phyloP scores from a whole-genome alignment of 2,797 vertebrate species.

The Agapornis canus region DNA sequence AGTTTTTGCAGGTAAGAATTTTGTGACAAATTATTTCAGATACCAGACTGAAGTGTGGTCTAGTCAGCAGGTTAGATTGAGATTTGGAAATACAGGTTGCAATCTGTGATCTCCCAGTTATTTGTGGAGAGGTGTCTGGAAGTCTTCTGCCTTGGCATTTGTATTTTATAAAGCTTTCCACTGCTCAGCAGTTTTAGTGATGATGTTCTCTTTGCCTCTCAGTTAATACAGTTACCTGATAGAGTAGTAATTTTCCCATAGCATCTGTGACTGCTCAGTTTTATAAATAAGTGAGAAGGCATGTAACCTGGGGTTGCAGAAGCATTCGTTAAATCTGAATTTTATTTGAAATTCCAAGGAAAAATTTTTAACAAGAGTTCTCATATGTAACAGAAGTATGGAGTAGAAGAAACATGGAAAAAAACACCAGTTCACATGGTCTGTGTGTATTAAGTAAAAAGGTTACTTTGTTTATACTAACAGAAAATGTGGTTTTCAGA shows the following conservation, averaged over 20 bases:
- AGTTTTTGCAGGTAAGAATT: conserved; percentile 93
- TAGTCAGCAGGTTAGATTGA: background rate
- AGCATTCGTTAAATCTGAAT: background rate
- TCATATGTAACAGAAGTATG: background rate
- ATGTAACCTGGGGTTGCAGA: background rate
- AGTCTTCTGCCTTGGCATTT: background rate
- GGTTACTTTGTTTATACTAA: background rate
- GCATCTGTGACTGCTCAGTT: background rate
- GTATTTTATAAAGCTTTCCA: background rate
- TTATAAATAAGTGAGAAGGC: background rate
- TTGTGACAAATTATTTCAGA: background rate
- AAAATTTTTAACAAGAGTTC: background rate
- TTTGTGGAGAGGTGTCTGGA: background rate
- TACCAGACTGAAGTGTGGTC: background rate
- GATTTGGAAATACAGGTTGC: background rate
- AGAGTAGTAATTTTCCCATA: background rate
- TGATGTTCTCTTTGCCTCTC: background rate
- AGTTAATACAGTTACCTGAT: background rate
- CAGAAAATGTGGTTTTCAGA: background rate
- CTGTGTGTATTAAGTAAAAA: background rate
- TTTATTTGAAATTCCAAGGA: background rate
- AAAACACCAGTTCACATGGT: background rate
- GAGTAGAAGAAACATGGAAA: background rate
- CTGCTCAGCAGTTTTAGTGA: background rate
- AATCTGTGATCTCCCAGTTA: background rate